phyloP scores from a whole-genome alignment of 2,888 invertebrate species.

The Auanema freiburgensis region DNA sequence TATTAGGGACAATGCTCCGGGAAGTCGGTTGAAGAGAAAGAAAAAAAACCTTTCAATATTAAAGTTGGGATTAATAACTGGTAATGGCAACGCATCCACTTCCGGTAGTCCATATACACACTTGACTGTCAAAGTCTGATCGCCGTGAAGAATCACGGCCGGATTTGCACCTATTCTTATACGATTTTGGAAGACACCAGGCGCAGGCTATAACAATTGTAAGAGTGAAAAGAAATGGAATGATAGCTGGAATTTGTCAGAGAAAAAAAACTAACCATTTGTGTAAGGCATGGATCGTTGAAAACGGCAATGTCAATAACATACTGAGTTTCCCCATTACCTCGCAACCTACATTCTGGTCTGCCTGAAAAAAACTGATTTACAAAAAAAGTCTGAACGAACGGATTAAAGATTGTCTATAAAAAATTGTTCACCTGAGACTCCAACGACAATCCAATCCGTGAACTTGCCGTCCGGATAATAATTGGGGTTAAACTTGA shows the following conservation, averaged over 20 bases:
- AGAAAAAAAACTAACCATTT: conserved; percentile 48
- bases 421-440: conserved; percentile 45
- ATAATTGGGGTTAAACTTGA: conserved; percentile 51
- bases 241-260: not conserved
- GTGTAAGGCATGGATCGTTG: conserved; percentile 62
- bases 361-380: conserved; percentile 26
- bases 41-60: conserved; percentile 46
- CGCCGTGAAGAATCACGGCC: conserved; percentile 56
- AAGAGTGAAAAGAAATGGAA: conserved; percentile 1
- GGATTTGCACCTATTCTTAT: conserved; percentile 62
- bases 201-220: conserved; percentile 40
- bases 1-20: not conserved
- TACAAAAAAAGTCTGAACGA: not conserved
- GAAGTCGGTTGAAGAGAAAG: not conserved
- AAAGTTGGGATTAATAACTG: conserved; percentile 53
- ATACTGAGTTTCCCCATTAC: conserved; percentile 61
- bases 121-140: conserved; percentile 47
- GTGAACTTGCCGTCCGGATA: conserved; percentile 52
- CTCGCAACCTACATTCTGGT: conserved; percentile 56
- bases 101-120: conserved; percentile 58
- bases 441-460: conserved; percentile 61
- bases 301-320: conserved; percentile 62
- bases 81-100: conserved; percentile 50
- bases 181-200: conserved; percentile 62
- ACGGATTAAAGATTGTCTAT: not conserved